Evolutionary conservation across 2,797 vertebrate species (phyloP).

Genomic region (Acestrorhynchus altus): DNA sequence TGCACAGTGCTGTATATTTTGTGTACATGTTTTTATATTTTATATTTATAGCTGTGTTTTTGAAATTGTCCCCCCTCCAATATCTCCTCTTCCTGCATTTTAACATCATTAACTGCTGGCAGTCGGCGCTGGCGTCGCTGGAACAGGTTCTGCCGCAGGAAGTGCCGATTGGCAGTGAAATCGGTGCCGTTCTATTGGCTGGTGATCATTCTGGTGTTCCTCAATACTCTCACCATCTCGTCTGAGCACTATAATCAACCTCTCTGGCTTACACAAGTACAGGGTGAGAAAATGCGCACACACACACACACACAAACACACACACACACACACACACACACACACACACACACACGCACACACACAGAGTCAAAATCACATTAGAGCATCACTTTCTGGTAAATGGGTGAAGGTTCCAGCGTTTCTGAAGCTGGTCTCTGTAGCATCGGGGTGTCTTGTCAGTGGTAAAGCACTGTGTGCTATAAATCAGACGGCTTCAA

Average conservation of each 20-base stretch:
- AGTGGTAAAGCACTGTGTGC: background rate
- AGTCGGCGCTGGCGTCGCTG: constrained; percentile 96
- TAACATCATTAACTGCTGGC: constrained; percentile 27
- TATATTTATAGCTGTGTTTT: background rate
- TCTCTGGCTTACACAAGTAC: constrained; percentile 92
- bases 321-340: too few species aligned
- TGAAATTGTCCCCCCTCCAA: background rate
- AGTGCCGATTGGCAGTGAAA: constrained; percentile 93
- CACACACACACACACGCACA: background rate
- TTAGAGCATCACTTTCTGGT: too few species aligned
- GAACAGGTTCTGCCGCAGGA: constrained; percentile 94
- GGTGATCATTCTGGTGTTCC: constrained; percentile 97
- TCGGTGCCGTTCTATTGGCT: constrained; percentile 98
- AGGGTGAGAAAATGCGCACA: constrained; percentile 80
- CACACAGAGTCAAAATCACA: too few species aligned
- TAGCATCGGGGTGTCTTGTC: too few species aligned
- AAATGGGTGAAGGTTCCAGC: too few species aligned
- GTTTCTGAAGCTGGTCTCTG: too few species aligned
- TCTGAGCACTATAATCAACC: constrained; percentile 98
- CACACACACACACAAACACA: background rate
- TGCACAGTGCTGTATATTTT: too few species aligned
- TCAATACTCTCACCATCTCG: constrained; percentile 97
- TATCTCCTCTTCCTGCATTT: background rate
- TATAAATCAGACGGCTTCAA: background rate
- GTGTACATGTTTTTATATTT: too few species aligned